phyloP scores from a whole-genome alignment of 2,113 vertebrate genomes.

The Gallinago paraguaiae region DNA sequence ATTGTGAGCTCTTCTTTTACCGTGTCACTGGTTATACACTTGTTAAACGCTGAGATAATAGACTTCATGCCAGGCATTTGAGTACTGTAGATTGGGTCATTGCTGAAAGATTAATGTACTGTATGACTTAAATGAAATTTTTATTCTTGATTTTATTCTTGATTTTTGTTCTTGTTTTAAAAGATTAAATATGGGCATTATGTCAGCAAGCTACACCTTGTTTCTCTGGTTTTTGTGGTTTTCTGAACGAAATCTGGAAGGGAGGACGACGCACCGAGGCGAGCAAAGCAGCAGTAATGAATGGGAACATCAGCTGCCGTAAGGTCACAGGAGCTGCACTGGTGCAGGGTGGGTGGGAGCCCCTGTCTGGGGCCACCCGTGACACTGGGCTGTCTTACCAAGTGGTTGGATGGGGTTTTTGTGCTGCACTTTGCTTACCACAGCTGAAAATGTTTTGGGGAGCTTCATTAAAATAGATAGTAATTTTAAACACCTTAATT shows the following conservation, averaged over 20 bases:
- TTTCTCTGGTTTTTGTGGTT: constrained; percentile 34
- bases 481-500: not conserved
- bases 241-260: not conserved
- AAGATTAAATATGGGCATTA: constrained; percentile 82
- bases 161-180: constrained; percentile 76
- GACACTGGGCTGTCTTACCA: not conserved
- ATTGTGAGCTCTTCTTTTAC: constrained; percentile 75
- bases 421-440: not conserved
- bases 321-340: not conserved
- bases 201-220: constrained; percentile 69
- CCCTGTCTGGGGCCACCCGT: not conserved
- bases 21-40: constrained; percentile 72
- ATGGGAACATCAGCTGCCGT: not conserved
- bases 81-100: constrained; percentile 73
- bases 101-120: constrained; percentile 75
- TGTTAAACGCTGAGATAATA: constrained; percentile 68
- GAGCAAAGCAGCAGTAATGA: not conserved
- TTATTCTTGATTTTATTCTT: constrained; percentile 75
- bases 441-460: not conserved
- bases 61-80: constrained; percentile 67
- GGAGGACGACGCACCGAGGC: not conserved
- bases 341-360: not conserved
- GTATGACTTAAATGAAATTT: constrained; percentile 77
- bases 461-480: not conserved
- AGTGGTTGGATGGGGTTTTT: not conserved